phyloP scores from a whole-genome alignment of 2,113 vertebrate genomes.

The Sciurus niger region DNA sequence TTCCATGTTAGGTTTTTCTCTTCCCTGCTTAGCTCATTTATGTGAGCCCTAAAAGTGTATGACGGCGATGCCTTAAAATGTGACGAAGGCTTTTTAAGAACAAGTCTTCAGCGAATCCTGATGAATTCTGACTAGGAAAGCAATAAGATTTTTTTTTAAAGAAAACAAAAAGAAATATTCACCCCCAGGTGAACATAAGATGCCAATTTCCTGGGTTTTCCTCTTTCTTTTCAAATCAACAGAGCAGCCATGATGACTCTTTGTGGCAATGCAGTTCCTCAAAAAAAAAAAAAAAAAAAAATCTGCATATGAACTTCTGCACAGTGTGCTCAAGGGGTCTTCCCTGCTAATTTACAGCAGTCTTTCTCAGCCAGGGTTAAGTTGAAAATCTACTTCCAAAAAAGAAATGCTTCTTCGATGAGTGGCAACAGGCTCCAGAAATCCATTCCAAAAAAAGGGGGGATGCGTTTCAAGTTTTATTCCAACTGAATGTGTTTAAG shows the following conservation, averaged over 20 bases:
- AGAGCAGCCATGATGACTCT: slow-evolving; percentile 78
- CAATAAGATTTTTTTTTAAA: slow-evolving; percentile 57
- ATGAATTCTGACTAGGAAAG: slow-evolving; percentile 70
- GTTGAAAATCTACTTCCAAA: slow-evolving; percentile 78
- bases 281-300: background rate
- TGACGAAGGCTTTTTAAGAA: slow-evolving; percentile 78
- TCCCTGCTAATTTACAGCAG: slow-evolving; percentile 9
- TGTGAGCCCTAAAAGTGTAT: slow-evolving; percentile 59
- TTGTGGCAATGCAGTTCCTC: slow-evolving; percentile 73
- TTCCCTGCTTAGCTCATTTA: slow-evolving; percentile 70
- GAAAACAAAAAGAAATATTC: background rate
- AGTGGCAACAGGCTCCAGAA: slow-evolving; percentile 71
- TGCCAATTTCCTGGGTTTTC: slow-evolving; percentile 44
- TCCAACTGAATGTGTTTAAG: slow-evolving; percentile 74
- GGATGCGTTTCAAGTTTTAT: slow-evolving; percentile 66
- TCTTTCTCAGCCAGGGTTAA: slow-evolving; percentile 77
- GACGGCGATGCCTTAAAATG: slow-evolving; percentile 74
- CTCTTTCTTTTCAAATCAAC: slow-evolving; percentile 72
- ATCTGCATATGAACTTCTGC: slow-evolving; percentile 58
- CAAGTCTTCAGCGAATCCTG: slow-evolving; percentile 67
- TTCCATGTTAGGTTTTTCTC: slow-evolving; percentile 62
- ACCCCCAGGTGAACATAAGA: slow-evolving; percentile 56
- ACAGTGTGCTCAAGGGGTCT: slow-evolving; percentile 32
- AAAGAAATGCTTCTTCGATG: slow-evolving; percentile 75
- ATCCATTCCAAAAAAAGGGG: slow-evolving; percentile 37